Percentiles rank a stretch among this genome's conserved stretches.
phyloP scores from a whole-genome alignment of 2,888 invertebrate genomes.

The Dolomedes plantarius region DNA sequence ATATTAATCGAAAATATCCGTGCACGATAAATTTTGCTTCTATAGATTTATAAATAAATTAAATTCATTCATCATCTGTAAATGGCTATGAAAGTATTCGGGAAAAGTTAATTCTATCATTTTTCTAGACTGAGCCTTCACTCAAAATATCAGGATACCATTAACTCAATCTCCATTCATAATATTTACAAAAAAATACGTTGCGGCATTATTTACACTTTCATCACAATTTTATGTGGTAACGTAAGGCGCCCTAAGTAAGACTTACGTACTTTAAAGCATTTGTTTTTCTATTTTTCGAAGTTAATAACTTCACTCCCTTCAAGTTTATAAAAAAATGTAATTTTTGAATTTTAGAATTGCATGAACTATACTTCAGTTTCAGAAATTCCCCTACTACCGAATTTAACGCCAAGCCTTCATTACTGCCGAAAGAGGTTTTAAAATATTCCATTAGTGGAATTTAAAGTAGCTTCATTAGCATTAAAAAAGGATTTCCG shows the following conservation, averaged over 20 bases:
- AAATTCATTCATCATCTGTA: no score
- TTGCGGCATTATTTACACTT: neutral
- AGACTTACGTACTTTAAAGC: neutral
- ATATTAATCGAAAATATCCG: no score
- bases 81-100: no score
- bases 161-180: no score
- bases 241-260: neutral
- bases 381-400: neutral
- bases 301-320: neutral
- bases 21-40: no score
- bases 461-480: constrained; percentile 18
- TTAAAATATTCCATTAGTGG: constrained; percentile 9
- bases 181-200: no score
- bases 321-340: neutral
- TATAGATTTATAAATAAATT: no score
- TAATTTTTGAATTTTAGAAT: neutral
- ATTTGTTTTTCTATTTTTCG: neutral
- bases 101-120: no score
- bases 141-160: no score
- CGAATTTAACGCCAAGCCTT: neutral
- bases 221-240: no score
- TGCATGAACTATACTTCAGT: neutral
- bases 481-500: constrained; percentile 6
- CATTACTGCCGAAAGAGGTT: constrained; percentile 6
- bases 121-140: no score